Conservation (phyloP, 1,140 invertebrate genomes). For the Paralvinella palmiformis region DNA sequence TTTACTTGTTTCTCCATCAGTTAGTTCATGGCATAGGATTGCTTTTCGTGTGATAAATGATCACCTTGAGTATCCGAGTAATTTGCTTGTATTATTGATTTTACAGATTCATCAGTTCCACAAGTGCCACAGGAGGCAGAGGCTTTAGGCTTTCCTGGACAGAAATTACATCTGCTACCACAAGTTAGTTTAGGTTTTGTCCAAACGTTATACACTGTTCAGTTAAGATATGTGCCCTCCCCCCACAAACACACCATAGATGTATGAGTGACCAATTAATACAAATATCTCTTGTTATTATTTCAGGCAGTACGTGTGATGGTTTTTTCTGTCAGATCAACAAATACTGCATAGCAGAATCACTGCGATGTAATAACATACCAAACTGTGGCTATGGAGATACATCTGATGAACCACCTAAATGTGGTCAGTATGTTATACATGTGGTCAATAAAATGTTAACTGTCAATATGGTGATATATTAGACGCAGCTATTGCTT, state of each 20-base stretch:
- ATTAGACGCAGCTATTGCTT: no score
- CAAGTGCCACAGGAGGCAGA: constrained; percentile 17
- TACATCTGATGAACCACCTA: constrained; percentile 18
- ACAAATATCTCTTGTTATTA: constrained; percentile 8
- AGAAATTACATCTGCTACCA: constrained; percentile 13
- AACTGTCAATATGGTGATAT: no score
- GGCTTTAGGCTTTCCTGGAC: constrained; percentile 24
- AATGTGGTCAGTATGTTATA: no score
- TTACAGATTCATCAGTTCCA: constrained; percentile 18
- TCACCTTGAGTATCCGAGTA: no score
- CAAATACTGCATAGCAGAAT: constrained; percentile 71
- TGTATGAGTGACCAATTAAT: not conserved
- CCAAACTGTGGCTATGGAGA: constrained; percentile 65
- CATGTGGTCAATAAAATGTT: no score
- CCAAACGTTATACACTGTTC: not conserved
- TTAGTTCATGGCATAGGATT: no score
- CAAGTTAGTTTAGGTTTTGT: constrained; percentile 1
- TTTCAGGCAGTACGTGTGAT: constrained; percentile 34
- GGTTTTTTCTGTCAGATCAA: constrained; percentile 62
- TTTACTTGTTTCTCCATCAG: no score
- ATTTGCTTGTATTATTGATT: constrained; percentile 1
- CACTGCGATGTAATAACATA: constrained; percentile 69
- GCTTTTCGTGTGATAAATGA: no score
- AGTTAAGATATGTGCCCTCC: no score
- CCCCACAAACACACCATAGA: no score